Evolutionary conservation across 1,140 invertebrate genomes (phyloP), one percentile per base, ranked within the genome.

Genomic region (Steinernema feltiae): DNA sequence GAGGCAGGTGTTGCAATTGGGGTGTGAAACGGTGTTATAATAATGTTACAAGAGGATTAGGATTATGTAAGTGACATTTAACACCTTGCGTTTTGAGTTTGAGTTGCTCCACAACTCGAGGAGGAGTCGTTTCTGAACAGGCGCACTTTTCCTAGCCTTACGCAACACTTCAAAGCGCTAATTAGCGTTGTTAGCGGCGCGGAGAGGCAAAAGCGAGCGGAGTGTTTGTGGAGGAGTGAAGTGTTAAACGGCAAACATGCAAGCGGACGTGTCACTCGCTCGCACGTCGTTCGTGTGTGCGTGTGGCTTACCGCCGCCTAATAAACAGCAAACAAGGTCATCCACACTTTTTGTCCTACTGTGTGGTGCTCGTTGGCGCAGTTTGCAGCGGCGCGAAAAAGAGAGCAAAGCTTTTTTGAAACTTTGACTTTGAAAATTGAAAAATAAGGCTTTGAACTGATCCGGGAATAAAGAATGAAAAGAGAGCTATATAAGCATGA

Each of bases 271-370:
- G 15, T 63, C 53, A 27, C 12, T 63, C 53, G 53, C 24, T 63
- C 53, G 53, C 53, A 63, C 53, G 3, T 63, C 53, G 24, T n/a
- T n/a, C n/a, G n/a, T n/a, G n/a, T n/a, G n/a, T n/a, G n/a, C n/a
- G n/a, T n/a, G n/a, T 15, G 3, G 2, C 53, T 7, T 21, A 3
- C 15, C 53, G 15, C n/a, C n/a, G n/a, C n/a, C n/a, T n/a, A n/a
- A n/a, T n/a, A n/a, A n/a, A n/a, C n/a, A n/a, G n/a, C n/a, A n/a
- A 63, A 63, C 53, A 63, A 63, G 53, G 53, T 63, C 53, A 63
- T 27, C 53, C 53, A 41, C 35, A 18, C 35, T 41, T 41, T 41
- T 41, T 41, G 35, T 7, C 35, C 18, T 18, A 41, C 7, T 41
- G 7, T 18, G 35, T 18, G n/a, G n/a, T n/a, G 35, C 35, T 41